Percentiles rank a stretch among this genome's conserved stretches.
Conservation (phyloP, 2,113 vertebrate genomes). For the Microtus ochrogaster region DNA sequence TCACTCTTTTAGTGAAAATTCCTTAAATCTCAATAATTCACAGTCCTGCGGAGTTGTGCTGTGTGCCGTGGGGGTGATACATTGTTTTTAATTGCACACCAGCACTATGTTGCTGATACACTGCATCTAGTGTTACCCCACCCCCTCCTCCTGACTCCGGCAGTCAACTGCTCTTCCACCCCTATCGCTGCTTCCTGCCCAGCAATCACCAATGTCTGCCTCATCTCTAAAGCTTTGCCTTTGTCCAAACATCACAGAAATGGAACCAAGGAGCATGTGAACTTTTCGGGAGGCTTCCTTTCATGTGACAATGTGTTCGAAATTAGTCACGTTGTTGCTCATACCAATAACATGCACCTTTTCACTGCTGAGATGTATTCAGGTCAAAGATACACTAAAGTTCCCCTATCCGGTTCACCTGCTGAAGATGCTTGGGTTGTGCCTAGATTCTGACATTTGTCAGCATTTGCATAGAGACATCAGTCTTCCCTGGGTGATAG, state of each 20-base stretch:
- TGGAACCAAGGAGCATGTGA: not conserved
- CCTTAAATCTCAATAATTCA: not conserved
- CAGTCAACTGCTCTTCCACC: not conserved
- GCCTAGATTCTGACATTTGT: not conserved
- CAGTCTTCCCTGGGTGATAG: not conserved
- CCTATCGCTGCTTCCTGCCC: not conserved
- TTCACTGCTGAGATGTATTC: not conserved
- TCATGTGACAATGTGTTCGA: too few species aligned
- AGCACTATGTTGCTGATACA: fast-evolving
- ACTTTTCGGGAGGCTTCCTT: not conserved
- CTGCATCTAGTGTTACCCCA: too few species aligned
- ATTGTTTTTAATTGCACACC: too few species aligned
- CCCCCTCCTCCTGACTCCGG: not conserved
- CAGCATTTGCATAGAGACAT: not conserved
- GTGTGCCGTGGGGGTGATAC: not conserved
- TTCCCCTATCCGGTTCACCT: not conserved
- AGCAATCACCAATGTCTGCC: not conserved
- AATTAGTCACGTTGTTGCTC: not conserved
- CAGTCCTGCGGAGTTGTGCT: not conserved
- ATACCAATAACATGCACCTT: not conserved
- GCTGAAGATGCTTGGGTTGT: not conserved
- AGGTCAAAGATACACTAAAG: not conserved
- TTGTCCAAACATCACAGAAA: not conserved
- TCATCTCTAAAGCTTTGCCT: not conserved
- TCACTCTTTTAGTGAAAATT: not conserved